phyloP scores from a whole-genome alignment of 2,888 invertebrate genomes.

The Leucoma salicis region DNA sequence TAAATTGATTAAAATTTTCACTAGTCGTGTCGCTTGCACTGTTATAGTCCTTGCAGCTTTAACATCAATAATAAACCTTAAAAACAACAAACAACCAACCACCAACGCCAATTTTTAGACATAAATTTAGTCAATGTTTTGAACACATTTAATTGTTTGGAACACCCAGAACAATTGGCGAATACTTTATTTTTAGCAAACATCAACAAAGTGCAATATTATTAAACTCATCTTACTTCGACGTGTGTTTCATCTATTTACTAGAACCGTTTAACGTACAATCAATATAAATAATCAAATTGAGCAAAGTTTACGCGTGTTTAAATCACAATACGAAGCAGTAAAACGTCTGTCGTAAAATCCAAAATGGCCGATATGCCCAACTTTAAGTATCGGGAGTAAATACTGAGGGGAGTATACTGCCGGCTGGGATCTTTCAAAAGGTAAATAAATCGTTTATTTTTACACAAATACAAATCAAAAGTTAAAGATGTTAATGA shows the following conservation, averaged over 20 bases:
- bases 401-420: neutral
- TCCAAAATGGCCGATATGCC: neutral
- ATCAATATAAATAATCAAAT: slow-evolving; percentile 1
- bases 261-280: neutral
- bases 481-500: neutral
- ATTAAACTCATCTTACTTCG: neutral
- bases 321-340: slow-evolving; percentile 1
- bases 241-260: neutral
- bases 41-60: no score
- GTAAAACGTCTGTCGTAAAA: slow-evolving; percentile 1
- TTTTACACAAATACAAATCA: neutral
- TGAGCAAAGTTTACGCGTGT: neutral
- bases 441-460: slow-evolving; percentile 1
- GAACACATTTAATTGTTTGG: neutral
- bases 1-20: no score
- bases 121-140: no score
- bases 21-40: no score
- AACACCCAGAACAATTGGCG: neutral
- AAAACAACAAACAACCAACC: no score
- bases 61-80: no score
- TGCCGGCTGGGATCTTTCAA: slow-evolving; percentile 7
- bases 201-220: neutral
- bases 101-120: no score
- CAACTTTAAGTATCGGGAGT: neutral
- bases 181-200: neutral